These are phyloP conservation scores for Melanotaenia parkinsoni DNA, from an alignment of 2,797 vertebrate genomes.

Conservation along the genomic window DNA sequence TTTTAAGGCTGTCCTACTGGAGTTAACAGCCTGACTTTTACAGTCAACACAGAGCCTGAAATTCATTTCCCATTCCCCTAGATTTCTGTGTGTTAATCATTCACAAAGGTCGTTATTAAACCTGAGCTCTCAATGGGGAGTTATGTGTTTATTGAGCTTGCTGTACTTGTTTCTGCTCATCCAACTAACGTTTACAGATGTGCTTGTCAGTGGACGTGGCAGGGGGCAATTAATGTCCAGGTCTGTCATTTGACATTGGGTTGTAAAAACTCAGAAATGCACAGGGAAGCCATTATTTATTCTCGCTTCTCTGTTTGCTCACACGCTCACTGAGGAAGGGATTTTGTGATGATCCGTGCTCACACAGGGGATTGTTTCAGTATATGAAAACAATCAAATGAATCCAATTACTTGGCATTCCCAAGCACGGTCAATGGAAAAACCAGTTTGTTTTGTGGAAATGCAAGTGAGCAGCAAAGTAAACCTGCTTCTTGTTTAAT, in stretches of 20 bases:
- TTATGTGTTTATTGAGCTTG: conserved; percentile 60
- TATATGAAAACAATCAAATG: conserved; percentile 57
- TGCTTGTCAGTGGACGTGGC: conserved; percentile 30
- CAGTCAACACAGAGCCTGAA: conserved; percentile 29
- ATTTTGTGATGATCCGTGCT: conserved; percentile 59
- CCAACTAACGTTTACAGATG: conserved; percentile 46
- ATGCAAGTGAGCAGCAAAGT: conserved; percentile 47
- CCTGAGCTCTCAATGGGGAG: conserved; percentile 38
- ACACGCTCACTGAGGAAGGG: conserved; percentile 44
- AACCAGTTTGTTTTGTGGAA: conserved; percentile 50
- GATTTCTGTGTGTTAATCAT: conserved; percentile 63
- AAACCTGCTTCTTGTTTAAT: conserved; percentile 63
- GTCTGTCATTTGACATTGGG: conserved; percentile 58
- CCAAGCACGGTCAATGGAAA: conserved; percentile 54
- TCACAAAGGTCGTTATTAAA: conserved; percentile 61
- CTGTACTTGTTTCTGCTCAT: conserved; percentile 67
- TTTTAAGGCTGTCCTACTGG: conserved; percentile 1
- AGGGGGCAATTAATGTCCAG: conserved; percentile 51
- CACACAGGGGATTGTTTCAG: conserved; percentile 58
- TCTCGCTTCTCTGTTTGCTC: conserved; percentile 22
- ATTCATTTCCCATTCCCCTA: conserved; percentile 34
- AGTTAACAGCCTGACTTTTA: conserved; percentile 26
- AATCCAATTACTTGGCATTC: conserved; percentile 67
- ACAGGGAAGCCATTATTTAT: conserved; percentile 20
- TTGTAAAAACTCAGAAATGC: conserved; percentile 43